Evolutionary conservation across 1,140 invertebrate genomes (phyloP).

Genomic region (Dendrolimus punctatus): DNA sequence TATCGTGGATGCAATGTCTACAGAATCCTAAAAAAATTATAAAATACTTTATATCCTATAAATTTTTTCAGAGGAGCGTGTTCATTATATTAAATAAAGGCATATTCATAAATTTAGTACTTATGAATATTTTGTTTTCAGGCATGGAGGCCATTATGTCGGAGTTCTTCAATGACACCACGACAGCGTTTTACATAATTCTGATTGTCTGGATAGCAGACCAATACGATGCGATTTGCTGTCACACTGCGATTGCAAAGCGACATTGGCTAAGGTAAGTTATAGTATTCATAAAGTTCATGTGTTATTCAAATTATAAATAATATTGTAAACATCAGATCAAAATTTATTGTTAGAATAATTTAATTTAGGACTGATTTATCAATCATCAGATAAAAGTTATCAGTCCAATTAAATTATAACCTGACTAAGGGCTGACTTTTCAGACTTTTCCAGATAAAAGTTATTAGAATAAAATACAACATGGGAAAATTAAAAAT

Average conservation of each 20-base stretch:
- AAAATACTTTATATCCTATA: neutral
- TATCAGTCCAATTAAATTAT: too few relatives aligned
- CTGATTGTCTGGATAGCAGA: constrained; percentile 99
- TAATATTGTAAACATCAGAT: too few relatives aligned
- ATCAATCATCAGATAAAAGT: too few relatives aligned
- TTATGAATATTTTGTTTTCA: constrained; percentile 66
- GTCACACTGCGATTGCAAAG: constrained; percentile 95
- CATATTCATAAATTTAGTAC: neutral
- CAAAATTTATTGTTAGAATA: too few relatives aligned
- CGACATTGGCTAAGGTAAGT: constrained; percentile 95
- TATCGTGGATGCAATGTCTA: too few relatives aligned
- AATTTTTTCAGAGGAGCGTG: neutral
- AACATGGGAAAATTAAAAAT: too few relatives aligned
- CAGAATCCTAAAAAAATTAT: neutral
- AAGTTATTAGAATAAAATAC: too few relatives aligned
- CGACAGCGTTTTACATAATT: constrained; percentile 99
- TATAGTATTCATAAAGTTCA: neutral
- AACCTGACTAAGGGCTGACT: too few relatives aligned
- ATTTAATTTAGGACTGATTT: too few relatives aligned
- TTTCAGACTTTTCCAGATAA: too few relatives aligned
- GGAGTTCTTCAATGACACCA: constrained; percentile 99
- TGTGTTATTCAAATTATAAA: neutral
- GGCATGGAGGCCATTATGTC: constrained; percentile 99
- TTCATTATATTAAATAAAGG: neutral
- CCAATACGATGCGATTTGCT: constrained; percentile 99